Percentiles rank a stretch among this genome's conserved stretches.
Conservation (phyloP, 2,797 vertebrate species). For the Leptodactylus fallax region DNA sequence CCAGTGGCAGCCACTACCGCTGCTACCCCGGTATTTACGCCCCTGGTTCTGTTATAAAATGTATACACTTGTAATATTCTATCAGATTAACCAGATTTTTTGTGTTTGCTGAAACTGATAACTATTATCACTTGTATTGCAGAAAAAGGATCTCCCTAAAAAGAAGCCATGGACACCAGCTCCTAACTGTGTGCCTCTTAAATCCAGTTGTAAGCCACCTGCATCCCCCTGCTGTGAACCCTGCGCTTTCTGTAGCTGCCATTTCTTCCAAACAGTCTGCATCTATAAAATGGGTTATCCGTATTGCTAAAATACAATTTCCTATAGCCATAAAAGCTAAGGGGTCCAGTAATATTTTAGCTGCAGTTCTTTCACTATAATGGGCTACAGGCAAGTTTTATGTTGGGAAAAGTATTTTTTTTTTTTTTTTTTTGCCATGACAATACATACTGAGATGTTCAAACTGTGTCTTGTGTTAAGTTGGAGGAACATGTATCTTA, state of each 20-base stretch:
- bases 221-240: conserved; percentile 82
- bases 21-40: no score
- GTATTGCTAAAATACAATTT: conserved; percentile 75
- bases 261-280: conserved; percentile 82
- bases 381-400: no score
- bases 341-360: not conserved
- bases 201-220: conserved; percentile 81
- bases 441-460: no score
- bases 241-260: conserved; percentile 87
- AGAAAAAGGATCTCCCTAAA: conserved; percentile 75
- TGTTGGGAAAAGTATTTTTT: no score
- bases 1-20: no score
- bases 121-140: conserved; percentile 36
- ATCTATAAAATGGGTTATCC: conserved; percentile 83
- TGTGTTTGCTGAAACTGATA: not conserved
- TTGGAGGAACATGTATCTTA: no score
- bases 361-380: no score
- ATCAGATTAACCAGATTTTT: not conserved
- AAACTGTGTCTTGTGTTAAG: no score
- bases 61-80: no score
- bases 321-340: not conserved
- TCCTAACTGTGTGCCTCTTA: conserved; percentile 81
- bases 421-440: no score
- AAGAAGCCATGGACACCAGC: conserved; percentile 69
- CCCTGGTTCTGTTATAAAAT: no score